A percentile compares a stretch with the other conserved stretches of the same genome.
Evolutionary conservation across 2,797 vertebrate species (phyloP).

Genomic region (Sebastolobus altivelis): DNA sequence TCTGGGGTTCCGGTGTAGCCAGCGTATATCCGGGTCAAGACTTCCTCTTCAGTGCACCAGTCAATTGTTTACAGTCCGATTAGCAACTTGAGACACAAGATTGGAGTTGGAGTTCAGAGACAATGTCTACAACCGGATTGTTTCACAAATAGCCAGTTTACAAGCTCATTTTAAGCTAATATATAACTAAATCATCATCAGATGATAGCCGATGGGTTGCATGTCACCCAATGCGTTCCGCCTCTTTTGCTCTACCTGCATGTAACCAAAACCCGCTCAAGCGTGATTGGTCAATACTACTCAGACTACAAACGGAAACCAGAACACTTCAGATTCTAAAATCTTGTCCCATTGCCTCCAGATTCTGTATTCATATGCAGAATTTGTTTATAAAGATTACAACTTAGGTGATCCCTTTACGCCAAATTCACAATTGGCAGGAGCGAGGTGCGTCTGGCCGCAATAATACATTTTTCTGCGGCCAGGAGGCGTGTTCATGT

Average conservation of each 20-base stretch:
- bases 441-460: accelerated
- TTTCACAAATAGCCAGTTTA: not conserved
- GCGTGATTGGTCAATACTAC: not conserved
- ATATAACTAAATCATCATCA: no score
- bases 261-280: not conserved
- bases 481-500: accelerated
- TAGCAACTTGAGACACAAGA: not conserved
- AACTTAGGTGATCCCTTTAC: accelerated
- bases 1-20: not conserved
- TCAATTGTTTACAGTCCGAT: not conserved
- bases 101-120: not conserved
- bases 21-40: not conserved
- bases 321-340: no score
- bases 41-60: accelerated
- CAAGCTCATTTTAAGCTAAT: not conserved
- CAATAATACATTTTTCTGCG: accelerated
- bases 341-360: no score
- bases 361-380: not conserved
- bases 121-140: not conserved
- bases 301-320: not conserved
- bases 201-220: no score
- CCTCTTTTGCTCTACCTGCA: no score
- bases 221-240: accelerated
- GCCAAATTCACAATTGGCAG: no score
- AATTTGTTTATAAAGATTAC: not conserved